Percentiles rank a stretch among this genome's conserved stretches.
Evolutionary conservation across 2,797 vertebrate genomes (phyloP).

Genomic region (Bovichtus diacanthus): DNA sequence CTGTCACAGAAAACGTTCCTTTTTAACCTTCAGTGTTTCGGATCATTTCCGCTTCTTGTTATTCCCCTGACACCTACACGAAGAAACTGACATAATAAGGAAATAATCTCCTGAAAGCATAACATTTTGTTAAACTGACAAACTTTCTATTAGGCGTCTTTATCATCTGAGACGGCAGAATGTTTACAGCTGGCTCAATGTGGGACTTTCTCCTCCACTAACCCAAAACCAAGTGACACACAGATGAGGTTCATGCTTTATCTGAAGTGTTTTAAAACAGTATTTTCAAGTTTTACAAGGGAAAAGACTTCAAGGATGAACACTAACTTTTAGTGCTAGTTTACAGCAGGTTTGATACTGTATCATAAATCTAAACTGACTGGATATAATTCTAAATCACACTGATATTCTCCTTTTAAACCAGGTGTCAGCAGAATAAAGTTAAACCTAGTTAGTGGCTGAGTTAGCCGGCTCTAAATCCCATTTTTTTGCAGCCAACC

Average conservation of each 20-base stretch:
- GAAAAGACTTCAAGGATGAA: not conserved
- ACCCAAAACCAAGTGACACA: not conserved
- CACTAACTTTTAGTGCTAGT: not conserved
- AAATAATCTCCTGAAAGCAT: not conserved
- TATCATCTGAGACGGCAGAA: not conserved
- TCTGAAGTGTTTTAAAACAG: slow-evolving; percentile 3
- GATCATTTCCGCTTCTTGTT: not conserved
- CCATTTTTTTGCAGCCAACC: too few species aligned
- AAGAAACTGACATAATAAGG: not conserved
- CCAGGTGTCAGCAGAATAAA: not conserved
- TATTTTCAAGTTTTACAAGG: not conserved
- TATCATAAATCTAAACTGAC: slow-evolving; percentile 5
- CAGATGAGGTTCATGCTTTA: not conserved
- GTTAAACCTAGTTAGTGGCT: not conserved
- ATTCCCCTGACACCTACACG: not conserved
- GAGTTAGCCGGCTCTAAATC: not conserved
- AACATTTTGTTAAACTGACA: slow-evolving; percentile 6
- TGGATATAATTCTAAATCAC: not conserved
- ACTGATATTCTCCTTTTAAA: not conserved
- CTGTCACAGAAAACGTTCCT: not conserved
- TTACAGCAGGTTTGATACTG: not conserved
- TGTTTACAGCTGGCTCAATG: slow-evolving; percentile 11
- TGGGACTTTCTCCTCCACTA: too few species aligned
- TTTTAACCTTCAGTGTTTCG: not conserved
- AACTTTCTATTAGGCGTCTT: not conserved